phyloP scores from a whole-genome alignment of 1,140 invertebrate genomes.

The Reticulitermes speratus region DNA sequence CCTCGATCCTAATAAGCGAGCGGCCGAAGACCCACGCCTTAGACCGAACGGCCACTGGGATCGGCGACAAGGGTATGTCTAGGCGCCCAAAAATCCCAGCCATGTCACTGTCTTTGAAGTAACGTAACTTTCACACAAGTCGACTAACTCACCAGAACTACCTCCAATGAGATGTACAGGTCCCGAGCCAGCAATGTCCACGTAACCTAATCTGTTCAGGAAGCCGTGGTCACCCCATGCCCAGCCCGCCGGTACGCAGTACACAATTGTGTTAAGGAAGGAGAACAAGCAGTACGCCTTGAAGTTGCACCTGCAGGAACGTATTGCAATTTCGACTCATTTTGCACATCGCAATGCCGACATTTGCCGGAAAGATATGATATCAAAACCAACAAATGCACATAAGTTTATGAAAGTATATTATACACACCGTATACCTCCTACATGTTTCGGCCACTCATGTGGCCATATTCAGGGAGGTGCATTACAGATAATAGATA shows the following conservation, averaged over 20 bases:
- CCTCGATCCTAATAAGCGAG: no score
- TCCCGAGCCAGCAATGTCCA: conserved; percentile 90
- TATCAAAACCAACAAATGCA: neutral
- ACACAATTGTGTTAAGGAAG: conserved; percentile 84
- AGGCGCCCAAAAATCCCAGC: neutral
- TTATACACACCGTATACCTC: no score
- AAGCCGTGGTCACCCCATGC: conserved; percentile 87
- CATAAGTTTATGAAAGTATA: no score
- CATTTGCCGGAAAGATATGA: neutral
- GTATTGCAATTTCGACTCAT: neutral
- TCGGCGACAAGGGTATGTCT: no score
- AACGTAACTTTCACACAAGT: neutral
- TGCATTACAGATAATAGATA: no score
- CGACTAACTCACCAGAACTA: conserved; percentile 45
- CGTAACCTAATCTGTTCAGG: conserved; percentile 73
- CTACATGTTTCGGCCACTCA: no score
- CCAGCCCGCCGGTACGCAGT: conserved; percentile 93
- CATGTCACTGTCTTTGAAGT: neutral
- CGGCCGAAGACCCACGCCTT: no score
- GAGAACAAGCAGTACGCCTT: conserved; percentile 90
- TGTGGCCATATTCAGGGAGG: no score
- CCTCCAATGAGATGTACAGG: conserved; percentile 88
- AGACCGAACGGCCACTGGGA: no score
- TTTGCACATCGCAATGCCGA: neutral
- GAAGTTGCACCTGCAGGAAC: conserved; percentile 71